These are phyloP conservation scores for Botia almorhae DNA, from an alignment of 2,797 vertebrate genomes.

Conservation along the genomic window DNA sequence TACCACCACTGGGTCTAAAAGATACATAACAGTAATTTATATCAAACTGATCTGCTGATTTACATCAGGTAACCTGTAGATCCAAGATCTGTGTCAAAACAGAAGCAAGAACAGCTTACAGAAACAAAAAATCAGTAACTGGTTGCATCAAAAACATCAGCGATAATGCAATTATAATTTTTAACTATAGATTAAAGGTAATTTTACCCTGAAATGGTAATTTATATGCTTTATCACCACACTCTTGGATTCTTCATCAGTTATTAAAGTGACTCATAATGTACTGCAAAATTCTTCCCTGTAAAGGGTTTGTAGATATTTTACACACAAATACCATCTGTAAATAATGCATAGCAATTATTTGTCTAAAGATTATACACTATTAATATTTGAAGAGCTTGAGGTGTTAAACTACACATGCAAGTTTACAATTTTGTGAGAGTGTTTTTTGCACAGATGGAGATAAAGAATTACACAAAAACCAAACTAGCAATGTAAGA, in stretches of 20 bases:
- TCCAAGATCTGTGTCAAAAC: too few relatives aligned
- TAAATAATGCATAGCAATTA: slow-evolving; percentile 9
- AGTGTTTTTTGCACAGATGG: background rate
- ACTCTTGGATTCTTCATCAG: too few relatives aligned
- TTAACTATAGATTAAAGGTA: too few relatives aligned
- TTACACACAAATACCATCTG: background rate
- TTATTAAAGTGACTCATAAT: too few relatives aligned
- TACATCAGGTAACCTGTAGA: too few relatives aligned
- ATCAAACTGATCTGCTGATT: background rate
- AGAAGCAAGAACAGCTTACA: too few relatives aligned
- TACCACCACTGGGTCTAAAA: background rate
- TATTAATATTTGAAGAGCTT: slow-evolving; percentile 70
- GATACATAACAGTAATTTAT: background rate
- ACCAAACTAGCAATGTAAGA: background rate
- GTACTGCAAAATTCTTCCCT: background rate
- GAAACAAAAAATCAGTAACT: too few relatives aligned
- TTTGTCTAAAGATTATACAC: slow-evolving; percentile 40
- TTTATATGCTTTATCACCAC: background rate
- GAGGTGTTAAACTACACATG: slow-evolving; percentile 22
- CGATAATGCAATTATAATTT: too few relatives aligned
- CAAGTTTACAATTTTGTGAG: slow-evolving; percentile 7
- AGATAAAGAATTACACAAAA: background rate
- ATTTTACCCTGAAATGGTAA: too few relatives aligned
- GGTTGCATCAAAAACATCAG: too few relatives aligned
- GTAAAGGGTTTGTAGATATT: background rate